Evolutionary conservation across 2,113 vertebrate species (phyloP).

Genomic region (Strix aluco): DNA sequence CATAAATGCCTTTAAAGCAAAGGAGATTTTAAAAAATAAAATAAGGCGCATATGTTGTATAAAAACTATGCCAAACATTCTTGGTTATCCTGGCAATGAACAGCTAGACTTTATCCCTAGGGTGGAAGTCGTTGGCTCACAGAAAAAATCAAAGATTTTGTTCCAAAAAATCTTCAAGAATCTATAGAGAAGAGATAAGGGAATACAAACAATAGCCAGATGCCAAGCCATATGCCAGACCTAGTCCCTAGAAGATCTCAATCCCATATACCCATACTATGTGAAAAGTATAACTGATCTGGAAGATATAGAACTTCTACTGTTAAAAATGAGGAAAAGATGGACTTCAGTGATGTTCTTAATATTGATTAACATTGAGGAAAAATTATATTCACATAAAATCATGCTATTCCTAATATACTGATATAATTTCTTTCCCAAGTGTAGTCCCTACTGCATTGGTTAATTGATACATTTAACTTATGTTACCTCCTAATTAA

Average conservation of each 20-base stretch:
- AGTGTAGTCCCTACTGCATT: neutral
- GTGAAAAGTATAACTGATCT: neutral
- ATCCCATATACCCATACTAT: neutral
- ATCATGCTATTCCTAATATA: neutral
- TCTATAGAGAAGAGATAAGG: neutral
- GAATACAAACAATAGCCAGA: neutral
- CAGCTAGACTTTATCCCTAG: neutral
- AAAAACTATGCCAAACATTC: neutral
- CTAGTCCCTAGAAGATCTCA: neutral
- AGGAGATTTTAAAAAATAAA: constrained; percentile 28
- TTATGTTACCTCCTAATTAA: neutral
- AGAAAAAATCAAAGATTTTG: constrained; percentile 16
- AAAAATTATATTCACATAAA: neutral
- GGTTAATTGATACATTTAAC: neutral
- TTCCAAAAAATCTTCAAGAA: constrained; percentile 31
- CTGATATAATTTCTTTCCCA: neutral
- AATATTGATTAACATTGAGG: neutral
- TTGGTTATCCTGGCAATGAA: neutral
- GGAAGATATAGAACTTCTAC: neutral
- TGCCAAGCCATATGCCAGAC: neutral
- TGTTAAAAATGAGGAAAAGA: neutral
- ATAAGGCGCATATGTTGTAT: neutral
- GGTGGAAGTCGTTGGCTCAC: neutral
- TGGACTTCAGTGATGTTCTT: neutral
- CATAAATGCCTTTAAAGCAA: constrained; percentile 12